These are phyloP conservation scores for Acestrorhynchus altus DNA, from an alignment of 2,797 vertebrate genomes.

Conservation along the genomic window DNA sequence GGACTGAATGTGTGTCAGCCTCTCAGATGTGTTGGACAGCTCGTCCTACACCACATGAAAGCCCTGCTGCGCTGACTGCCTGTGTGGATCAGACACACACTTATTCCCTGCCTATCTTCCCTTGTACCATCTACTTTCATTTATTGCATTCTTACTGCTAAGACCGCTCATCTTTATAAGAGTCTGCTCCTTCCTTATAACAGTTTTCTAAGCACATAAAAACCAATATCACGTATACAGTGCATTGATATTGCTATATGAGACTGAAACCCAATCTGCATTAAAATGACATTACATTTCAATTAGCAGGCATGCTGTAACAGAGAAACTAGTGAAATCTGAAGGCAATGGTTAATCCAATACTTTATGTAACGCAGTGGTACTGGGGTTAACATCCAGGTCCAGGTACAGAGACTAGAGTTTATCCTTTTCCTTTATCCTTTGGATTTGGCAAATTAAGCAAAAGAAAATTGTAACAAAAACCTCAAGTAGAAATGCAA, in stretches of 20 bases:
- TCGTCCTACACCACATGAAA: constrained; percentile 33
- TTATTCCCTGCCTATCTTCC: constrained; percentile 19
- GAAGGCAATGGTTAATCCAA: not conserved
- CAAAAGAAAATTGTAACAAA: too few relatives aligned
- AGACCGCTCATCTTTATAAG: not conserved
- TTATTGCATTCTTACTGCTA: not conserved
- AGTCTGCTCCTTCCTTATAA: not conserved
- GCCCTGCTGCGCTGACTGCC: constrained; percentile 18
- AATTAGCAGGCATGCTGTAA: not conserved
- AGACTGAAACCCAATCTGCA: not conserved
- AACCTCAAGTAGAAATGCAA: too few relatives aligned
- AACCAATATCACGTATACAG: not conserved
- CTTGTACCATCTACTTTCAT: not conserved
- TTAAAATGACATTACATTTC: not conserved
- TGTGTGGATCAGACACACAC: constrained; percentile 29
- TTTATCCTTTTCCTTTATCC: too few relatives aligned
- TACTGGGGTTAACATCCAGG: too few relatives aligned
- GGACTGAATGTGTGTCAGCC: constrained; percentile 21
- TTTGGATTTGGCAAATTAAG: too few relatives aligned
- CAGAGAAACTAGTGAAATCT: too few relatives aligned
- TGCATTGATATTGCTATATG: too few relatives aligned
- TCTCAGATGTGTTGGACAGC: constrained; percentile 33
- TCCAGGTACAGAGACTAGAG: too few relatives aligned
- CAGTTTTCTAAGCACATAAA: not conserved
- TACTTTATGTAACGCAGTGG: too few relatives aligned